Conservation (phyloP, 2,113 vertebrate species). For the Probosciger aterrimus region DNA sequence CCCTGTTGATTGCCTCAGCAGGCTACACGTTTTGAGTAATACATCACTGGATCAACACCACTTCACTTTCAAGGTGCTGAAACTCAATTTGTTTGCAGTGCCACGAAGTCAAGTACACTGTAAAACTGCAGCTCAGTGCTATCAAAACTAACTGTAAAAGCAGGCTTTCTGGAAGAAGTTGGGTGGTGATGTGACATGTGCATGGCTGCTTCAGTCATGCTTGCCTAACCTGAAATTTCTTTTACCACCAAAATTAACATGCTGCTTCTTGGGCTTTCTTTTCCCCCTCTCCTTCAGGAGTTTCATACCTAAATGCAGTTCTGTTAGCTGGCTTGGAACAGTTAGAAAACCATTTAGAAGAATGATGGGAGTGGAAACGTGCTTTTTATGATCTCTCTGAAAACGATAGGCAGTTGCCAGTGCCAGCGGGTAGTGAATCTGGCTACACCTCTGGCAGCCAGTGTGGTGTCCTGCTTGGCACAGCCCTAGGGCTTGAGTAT, state of each 20-base stretch:
- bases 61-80: conserved; percentile 20
- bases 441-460: fast-evolving
- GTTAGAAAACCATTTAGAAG: not conserved
- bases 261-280: not conserved
- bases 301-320: not conserved
- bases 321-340: not conserved
- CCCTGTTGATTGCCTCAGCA: conserved; percentile 2
- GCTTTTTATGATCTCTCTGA: not conserved
- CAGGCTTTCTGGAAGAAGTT: not conserved
- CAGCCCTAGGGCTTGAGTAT: not conserved
- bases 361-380: fast-evolving
- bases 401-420: fast-evolving
- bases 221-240: not conserved
- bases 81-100: conserved; percentile 33
- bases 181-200: not conserved
- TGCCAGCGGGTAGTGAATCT: not conserved
- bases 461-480: fast-evolving
- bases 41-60: conserved; percentile 11
- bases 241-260: not conserved
- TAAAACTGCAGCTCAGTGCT: not conserved
- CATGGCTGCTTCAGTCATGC: not conserved
- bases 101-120: not conserved
- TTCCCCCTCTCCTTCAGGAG: not conserved
- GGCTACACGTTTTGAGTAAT: not conserved
- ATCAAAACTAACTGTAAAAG: not conserved